phyloP scores from a whole-genome alignment of 2,888 invertebrate species.

The Thelaira solivaga region DNA sequence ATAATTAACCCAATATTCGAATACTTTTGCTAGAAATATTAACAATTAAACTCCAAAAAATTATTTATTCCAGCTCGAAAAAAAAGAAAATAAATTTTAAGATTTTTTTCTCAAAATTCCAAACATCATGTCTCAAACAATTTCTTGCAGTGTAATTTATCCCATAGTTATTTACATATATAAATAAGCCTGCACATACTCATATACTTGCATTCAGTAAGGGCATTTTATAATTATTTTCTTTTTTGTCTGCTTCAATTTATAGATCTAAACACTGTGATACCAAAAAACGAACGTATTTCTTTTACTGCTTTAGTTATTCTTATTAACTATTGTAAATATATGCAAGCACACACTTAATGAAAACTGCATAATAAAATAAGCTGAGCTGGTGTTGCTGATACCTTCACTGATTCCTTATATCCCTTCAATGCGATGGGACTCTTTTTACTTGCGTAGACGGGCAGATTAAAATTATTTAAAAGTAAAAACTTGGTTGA shows the following conservation, averaged over 20 bases:
- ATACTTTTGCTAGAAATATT: too few relatives aligned
- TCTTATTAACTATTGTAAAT: conserved; percentile 7
- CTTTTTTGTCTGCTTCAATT: neutral
- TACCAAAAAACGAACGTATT: conserved; percentile 44
- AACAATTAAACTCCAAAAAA: too few relatives aligned
- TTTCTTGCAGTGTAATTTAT: conserved; percentile 9
- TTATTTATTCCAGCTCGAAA: too few relatives aligned
- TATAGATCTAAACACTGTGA: conserved; percentile 47
- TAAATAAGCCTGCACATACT: neutral
- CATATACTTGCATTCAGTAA: conserved; percentile 20
- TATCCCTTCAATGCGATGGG: conserved; percentile 7
- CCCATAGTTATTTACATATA: conserved; percentile 30
- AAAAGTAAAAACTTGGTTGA: conserved; percentile 23
- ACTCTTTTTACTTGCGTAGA: neutral
- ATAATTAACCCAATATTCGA: too few relatives aligned
- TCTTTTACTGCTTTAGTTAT: neutral
- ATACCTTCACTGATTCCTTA: neutral
- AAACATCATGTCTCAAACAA: neutral
- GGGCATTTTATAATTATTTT: conserved; percentile 47
- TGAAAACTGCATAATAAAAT: conserved; percentile 35
- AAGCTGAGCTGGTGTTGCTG: conserved; percentile 31
- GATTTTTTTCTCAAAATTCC: too few relatives aligned
- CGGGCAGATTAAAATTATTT: conserved; percentile 20
- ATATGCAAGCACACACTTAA: conserved; percentile 13
- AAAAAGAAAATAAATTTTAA: too few relatives aligned